Percentiles rank a stretch among this genome's conserved stretches.
phyloP scores from a whole-genome alignment of 2,888 invertebrate species.

The Empis stercorea region DNA sequence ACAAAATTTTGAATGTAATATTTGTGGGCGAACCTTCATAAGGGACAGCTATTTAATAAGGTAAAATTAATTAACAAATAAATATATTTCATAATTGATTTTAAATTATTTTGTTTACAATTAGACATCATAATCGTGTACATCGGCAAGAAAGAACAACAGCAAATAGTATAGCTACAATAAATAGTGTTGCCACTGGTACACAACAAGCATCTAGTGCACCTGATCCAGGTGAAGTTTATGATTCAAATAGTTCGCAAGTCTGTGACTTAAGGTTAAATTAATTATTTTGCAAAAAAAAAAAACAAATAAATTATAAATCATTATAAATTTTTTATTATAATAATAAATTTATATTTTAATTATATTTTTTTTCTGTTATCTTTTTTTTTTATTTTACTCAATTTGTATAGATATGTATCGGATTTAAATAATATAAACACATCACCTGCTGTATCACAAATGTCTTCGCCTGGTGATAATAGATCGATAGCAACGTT shows the following conservation, averaged over 20 bases:
- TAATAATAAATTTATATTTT: not conserved
- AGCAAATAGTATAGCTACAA: constrained; percentile 41
- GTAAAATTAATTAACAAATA: constrained; percentile 19
- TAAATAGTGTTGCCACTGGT: constrained; percentile 38
- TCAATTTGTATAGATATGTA: constrained; percentile 16
- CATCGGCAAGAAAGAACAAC: constrained; percentile 51
- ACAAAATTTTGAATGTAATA: constrained; percentile 58
- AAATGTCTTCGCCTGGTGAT: constrained; percentile 18
- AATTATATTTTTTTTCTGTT: not conserved
- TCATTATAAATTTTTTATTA: not conserved
- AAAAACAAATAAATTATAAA: not conserved
- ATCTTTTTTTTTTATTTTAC: too few relatives aligned
- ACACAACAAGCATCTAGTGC: constrained; percentile 16
- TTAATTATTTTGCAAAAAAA: not conserved
- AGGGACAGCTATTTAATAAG: constrained; percentile 66
- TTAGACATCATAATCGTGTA: constrained; percentile 58
- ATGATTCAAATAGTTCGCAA: constrained; percentile 19
- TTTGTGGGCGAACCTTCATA: constrained; percentile 61
- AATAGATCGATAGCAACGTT: constrained; percentile 14
- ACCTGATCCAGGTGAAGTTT: constrained; percentile 18
- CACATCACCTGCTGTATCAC: constrained; percentile 18
- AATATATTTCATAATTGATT: not conserved
- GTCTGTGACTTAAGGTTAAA: constrained; percentile 21
- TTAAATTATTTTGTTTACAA: constrained; percentile 2
- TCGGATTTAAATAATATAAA: constrained; percentile 18